A percentile compares a stretch with the other conserved stretches of the same genome.
phyloP scores from a whole-genome alignment of 2,113 vertebrate genomes.

The Theristicus caerulescens region DNA sequence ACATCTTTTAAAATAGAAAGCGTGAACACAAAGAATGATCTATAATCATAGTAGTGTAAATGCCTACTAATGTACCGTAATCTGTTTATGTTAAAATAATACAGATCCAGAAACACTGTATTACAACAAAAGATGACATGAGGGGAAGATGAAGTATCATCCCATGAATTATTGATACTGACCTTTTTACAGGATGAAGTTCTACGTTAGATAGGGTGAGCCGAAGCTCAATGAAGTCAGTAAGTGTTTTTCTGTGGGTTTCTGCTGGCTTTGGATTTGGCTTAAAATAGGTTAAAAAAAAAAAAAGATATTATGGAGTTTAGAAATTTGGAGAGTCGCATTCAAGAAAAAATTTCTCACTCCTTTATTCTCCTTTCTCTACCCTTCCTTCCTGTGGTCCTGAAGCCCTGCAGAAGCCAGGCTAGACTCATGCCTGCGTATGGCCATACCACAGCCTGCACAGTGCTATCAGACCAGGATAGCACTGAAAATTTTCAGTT shows the following conservation, averaged over 20 bases:
- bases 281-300: neutral
- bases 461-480: neutral
- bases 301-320: neutral
- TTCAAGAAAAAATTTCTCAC: neutral
- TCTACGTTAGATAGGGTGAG: neutral
- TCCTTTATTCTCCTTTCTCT: neutral
- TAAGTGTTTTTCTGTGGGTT: neutral
- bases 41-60: neutral
- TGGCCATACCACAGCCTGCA: neutral
- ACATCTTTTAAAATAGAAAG: neutral
- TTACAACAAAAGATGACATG: neutral
- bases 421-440: neutral
- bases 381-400: neutral
- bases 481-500: too few species aligned
- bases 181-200: neutral
- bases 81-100: neutral
- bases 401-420: neutral
- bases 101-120: neutral
- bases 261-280: neutral
- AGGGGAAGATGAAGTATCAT: neutral
- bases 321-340: neutral
- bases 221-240: neutral
- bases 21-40: accelerated
- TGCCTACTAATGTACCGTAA: neutral
- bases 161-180: neutral